phyloP scores from a whole-genome alignment of 2,113 vertebrate species.

The Melanocharis versteri region DNA sequence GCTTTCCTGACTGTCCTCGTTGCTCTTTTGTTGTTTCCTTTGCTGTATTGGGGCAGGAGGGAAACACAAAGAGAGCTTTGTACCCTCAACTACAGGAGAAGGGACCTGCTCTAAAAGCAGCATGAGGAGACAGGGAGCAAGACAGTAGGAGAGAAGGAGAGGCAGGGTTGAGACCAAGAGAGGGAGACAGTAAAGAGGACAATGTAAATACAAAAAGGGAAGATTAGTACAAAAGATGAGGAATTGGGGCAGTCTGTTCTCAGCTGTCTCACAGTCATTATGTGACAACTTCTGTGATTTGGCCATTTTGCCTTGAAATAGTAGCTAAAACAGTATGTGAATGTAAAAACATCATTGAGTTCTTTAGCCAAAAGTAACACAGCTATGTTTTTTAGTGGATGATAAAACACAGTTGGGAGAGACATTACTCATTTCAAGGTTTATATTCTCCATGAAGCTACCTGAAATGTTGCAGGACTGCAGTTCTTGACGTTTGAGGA shows the following conservation, averaged over 20 bases:
- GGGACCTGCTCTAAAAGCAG: background rate
- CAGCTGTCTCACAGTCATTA: background rate
- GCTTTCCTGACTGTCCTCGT: background rate
- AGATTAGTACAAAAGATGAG: background rate
- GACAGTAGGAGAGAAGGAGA: background rate
- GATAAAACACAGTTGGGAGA: background rate
- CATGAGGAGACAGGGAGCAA: background rate
- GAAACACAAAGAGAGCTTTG: background rate
- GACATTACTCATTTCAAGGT: background rate
- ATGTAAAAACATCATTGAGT: background rate
- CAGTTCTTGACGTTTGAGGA: background rate
- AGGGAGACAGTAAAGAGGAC: background rate
- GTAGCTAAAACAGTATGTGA: background rate
- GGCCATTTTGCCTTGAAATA: conserved; percentile 16
- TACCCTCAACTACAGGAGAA: background rate
- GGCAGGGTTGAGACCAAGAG: background rate
- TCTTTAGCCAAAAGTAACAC: background rate
- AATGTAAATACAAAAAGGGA: background rate
- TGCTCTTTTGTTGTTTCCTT: background rate
- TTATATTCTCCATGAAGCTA: background rate
- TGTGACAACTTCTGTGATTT: background rate
- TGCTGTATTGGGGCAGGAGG: background rate
- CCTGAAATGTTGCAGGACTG: background rate
- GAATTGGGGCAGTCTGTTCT: background rate
- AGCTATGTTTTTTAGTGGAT: background rate